Conservation (phyloP, 1,140 invertebrate genomes). For the Centruroides sculpturatus region DNA sequence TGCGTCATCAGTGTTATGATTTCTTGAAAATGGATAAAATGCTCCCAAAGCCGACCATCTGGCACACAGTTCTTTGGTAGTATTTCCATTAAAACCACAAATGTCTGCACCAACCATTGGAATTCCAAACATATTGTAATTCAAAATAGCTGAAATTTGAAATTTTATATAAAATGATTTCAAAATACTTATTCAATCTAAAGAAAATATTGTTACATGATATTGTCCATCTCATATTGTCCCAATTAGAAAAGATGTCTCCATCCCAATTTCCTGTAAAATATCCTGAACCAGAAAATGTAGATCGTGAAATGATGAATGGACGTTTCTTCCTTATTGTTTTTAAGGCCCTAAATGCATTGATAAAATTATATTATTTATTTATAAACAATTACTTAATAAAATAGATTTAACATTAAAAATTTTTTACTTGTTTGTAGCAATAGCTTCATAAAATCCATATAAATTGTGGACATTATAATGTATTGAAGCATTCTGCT, state of each 20-base stretch:
- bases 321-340: constrained; percentile 35
- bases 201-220: constrained; percentile 22
- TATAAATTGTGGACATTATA: constrained; percentile 73
- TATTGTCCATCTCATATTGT: constrained; percentile 33
- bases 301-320: constrained; percentile 68
- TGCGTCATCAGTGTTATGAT: constrained; percentile 60
- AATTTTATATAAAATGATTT: not conserved
- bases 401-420: not conserved
- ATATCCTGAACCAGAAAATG: constrained; percentile 60
- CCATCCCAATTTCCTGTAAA: constrained; percentile 87
- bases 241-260: constrained; percentile 37
- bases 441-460: constrained; percentile 53
- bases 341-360: constrained; percentile 38
- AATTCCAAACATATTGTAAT: constrained; percentile 65
- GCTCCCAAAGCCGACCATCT: constrained; percentile 58
- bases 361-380: constrained; percentile 1
- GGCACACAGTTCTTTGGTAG: constrained; percentile 45
- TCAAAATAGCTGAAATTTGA: constrained; percentile 37
- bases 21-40: constrained; percentile 52
- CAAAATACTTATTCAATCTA: too few species aligned
- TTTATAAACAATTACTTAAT: not conserved
- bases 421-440: constrained; percentile 50
- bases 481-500: constrained; percentile 45
- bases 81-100: constrained; percentile 28
- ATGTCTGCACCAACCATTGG: constrained; percentile 31